These are phyloP conservation scores for Iguana delicatissima DNA, from an alignment of 2,797 vertebrate species.

Conservation along the genomic window DNA sequence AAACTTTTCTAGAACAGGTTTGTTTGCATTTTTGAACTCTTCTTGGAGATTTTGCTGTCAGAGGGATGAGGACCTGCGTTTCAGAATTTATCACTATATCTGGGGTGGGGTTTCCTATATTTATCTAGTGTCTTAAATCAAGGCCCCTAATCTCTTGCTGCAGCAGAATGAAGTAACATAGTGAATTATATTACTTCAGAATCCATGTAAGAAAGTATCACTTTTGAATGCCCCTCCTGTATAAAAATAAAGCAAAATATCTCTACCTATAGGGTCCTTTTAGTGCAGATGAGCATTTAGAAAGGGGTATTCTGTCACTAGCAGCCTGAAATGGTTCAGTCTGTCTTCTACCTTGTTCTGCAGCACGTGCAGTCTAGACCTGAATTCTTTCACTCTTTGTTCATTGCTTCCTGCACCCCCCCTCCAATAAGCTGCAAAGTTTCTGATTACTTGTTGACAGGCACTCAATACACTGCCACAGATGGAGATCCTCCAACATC, in stretches of 20 bases:
- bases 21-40: not conserved
- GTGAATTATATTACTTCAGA: not conserved
- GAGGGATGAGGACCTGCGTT: not conserved
- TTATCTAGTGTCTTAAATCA: not conserved
- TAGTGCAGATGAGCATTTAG: not conserved
- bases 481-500: slow-evolving; percentile 56
- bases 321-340: not conserved
- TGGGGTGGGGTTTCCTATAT: not conserved
- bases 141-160: no score
- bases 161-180: not conserved
- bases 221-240: not conserved
- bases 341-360: no score
- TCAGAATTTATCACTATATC: not conserved
- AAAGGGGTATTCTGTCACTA: not conserved
- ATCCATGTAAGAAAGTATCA: not conserved
- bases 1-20: not conserved
- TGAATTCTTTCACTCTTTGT: not conserved
- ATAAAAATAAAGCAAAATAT: not conserved
- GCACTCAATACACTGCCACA: slow-evolving; percentile 36
- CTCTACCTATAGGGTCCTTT: not conserved
- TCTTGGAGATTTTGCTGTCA: not conserved
- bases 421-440: slow-evolving; percentile 55
- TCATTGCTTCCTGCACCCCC: not conserved
- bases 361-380: slow-evolving; percentile 20
- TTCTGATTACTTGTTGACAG: slow-evolving; percentile 55